Evolutionary conservation across 1,140 invertebrate genomes (phyloP), one percentile per base, ranked within the genome.

Genomic region (Nasonia vitripennis): DNA sequence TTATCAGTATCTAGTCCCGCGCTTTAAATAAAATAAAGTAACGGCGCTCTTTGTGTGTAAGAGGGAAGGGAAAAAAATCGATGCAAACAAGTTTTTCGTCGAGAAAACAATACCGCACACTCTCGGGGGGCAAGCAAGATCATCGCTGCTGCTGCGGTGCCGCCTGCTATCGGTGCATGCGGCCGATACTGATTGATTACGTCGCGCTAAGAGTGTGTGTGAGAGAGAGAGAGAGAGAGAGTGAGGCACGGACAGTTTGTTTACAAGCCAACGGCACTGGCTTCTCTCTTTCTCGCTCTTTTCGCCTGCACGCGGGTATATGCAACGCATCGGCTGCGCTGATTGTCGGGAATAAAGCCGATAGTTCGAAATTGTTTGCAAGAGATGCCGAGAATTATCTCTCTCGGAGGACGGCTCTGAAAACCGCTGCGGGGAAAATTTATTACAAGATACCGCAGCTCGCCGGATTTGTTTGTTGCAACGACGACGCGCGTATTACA

Each of bases 21-120:
- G 27, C 3, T n/a, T n/a, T n/a, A 71, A 71, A 71, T 27, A 70
- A 4, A 27, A 23, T 4, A 17, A 1, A 20, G 6, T 27, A 71
- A 11, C 23, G 34, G 31, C 71, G 9, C 17, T 75, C 74, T 75
- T 41, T 75, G 34, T 45, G 73, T 37, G 0, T 37, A 48, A 31
- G n/a, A 74, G 17, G 37, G 12, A 4, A 14, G 23, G 41, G 27
- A 67, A 78, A 68, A 37, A 45, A 67, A 45, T 67, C 34, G 48
- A 81, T 85, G 55, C 68, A 84, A 84, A 84, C 77, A 84, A 84
- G 77, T 84, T 79, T 78, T 84, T 84, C 75, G 75, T 27, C 75
- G 62, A 83, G 27, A 62, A 34, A 41, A 68, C 6, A 9, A 34
- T 62, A 62, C 34, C 71, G 41, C 41, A 71, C 14, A 2, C 27